These are phyloP conservation scores for Selenia dentaria DNA, from an alignment of 2,888 invertebrate genomes.

Conservation along the genomic window DNA sequence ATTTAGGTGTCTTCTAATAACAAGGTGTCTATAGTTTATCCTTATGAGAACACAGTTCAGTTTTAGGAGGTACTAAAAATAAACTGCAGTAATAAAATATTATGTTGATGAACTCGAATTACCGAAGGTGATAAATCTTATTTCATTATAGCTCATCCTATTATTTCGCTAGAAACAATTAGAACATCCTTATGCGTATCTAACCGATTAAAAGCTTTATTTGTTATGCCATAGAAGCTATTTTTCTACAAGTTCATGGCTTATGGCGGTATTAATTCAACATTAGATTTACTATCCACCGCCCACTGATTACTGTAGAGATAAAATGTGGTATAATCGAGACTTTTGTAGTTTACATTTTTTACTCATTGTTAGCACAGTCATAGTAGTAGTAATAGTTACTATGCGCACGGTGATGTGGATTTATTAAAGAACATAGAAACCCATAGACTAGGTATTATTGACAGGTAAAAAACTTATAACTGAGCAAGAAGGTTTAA, in stretches of 20 bases:
- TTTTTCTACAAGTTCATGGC: slow-evolving; percentile 9
- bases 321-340: slow-evolving; percentile 75
- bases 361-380: slow-evolving; percentile 69
- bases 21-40: background rate
- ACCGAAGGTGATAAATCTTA: slow-evolving; percentile 13
- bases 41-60: background rate
- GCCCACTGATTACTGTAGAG: slow-evolving; percentile 77
- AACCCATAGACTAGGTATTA: no score
- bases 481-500: no score
- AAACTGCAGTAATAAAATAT: slow-evolving; percentile 5
- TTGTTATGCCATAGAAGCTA: background rate
- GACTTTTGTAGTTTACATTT: slow-evolving; percentile 73
- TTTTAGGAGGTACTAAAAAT: background rate
- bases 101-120: slow-evolving; percentile 10
- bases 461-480: no score
- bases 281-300: slow-evolving; percentile 40
- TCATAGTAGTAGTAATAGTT: background rate
- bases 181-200: slow-evolving; percentile 12
- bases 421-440: no score
- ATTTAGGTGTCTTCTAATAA: background rate
- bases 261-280: slow-evolving; percentile 44
- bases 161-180: slow-evolving; percentile 39
- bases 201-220: slow-evolving; percentile 3
- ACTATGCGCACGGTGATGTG: no score
- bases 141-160: slow-evolving; percentile 52